phyloP scores from a whole-genome alignment of 2,797 vertebrate genomes.

The Neosalanx taihuensis region DNA sequence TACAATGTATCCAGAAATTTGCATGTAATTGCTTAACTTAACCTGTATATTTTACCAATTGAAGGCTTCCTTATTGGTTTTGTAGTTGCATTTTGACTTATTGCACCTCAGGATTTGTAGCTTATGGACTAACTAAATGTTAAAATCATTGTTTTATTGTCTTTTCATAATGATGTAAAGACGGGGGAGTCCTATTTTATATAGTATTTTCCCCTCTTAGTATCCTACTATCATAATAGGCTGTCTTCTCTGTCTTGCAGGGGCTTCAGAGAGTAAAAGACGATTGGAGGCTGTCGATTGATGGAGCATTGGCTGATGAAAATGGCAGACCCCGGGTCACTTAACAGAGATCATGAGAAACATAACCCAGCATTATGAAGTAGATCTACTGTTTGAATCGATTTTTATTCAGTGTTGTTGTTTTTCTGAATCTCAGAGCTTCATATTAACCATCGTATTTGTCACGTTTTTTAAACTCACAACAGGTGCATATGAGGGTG shows the following conservation, averaged over 20 bases:
- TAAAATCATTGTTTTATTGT: constrained; percentile 73
- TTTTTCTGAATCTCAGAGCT: constrained; percentile 78
- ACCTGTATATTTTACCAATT: constrained; percentile 65
- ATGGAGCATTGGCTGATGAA: constrained; percentile 51
- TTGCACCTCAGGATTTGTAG: constrained; percentile 90
- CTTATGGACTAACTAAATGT: constrained; percentile 84
- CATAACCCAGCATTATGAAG: constrained; percentile 57
- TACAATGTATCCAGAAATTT: constrained; percentile 65
- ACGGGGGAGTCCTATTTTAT: constrained; percentile 74
- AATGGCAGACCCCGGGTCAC: constrained; percentile 81
- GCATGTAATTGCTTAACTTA: constrained; percentile 75
- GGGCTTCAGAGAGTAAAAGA: constrained; percentile 64
- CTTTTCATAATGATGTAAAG: constrained; percentile 73
- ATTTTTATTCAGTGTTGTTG: constrained; percentile 70
- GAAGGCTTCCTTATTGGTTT: constrained; percentile 59
- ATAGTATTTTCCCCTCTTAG: constrained; percentile 25
- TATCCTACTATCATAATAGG: constrained; percentile 52
- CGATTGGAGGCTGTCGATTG: constrained; percentile 41
- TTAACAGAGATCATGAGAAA: constrained; percentile 55
- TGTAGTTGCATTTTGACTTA: constrained; percentile 67
- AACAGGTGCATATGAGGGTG: constrained; percentile 60
- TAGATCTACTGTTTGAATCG: constrained; percentile 62
- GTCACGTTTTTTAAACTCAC: constrained; percentile 80
- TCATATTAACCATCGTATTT: constrained; percentile 49
- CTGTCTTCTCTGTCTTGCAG: constrained; percentile 81